Evolutionary conservation across 2,113 vertebrate species (phyloP).

Genomic region (Microcebus tavaratra): DNA sequence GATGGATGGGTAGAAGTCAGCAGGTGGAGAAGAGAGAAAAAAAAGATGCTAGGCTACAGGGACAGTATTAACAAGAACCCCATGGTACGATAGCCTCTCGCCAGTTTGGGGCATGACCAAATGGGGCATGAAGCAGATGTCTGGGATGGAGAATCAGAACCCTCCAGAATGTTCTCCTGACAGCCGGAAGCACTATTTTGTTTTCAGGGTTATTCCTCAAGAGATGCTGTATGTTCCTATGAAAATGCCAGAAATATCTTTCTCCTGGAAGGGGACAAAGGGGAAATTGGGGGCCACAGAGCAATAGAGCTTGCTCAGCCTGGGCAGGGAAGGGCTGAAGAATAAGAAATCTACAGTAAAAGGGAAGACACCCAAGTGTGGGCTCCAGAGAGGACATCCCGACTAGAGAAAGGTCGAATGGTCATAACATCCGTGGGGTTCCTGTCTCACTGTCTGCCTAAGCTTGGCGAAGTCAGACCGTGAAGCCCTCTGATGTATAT

Average conservation of each 20-base stretch:
- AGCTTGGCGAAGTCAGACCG: not conserved
- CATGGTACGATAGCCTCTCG: not conserved
- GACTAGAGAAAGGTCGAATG: not conserved
- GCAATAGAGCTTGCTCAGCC: not conserved
- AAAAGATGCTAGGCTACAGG: not conserved
- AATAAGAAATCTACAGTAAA: fast-evolving
- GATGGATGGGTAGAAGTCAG: not conserved
- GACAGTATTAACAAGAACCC: not conserved
- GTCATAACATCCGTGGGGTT: not conserved
- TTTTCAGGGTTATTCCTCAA: not conserved
- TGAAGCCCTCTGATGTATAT: not conserved
- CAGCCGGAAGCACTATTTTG: not conserved
- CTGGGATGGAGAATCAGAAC: not conserved
- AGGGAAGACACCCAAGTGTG: not conserved
- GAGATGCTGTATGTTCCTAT: not conserved
- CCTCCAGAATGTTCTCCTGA: not conserved
- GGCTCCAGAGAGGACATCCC: not conserved
- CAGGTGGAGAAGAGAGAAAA: not conserved
- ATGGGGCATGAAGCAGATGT: not conserved
- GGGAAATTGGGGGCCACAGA: not conserved
- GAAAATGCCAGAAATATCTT: not conserved
- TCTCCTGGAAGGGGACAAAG: not conserved
- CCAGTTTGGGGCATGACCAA: not conserved
- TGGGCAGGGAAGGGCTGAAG: not conserved
- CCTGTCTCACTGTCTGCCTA: not conserved